Percentiles rank a stretch among this genome's conserved stretches.
Conservation (phyloP, 2,113 vertebrate genomes). For the Pandion haliaetus region DNA sequence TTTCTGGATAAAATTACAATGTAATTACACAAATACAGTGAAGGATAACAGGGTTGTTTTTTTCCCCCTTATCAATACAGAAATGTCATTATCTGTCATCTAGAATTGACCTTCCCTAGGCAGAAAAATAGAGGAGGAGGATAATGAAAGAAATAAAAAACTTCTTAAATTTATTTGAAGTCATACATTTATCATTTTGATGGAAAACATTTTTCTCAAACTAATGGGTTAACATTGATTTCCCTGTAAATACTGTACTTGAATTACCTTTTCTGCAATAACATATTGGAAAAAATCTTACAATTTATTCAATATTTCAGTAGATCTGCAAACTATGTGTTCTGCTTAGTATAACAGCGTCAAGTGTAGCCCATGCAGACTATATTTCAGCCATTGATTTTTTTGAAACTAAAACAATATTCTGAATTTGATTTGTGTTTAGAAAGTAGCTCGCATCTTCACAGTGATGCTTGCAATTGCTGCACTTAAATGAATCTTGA, state of each 20-base stretch:
- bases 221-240: constrained; percentile 20
- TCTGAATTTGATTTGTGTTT: background rate
- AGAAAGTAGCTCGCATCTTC: background rate
- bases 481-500: background rate
- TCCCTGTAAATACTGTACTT: background rate
- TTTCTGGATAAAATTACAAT: background rate
- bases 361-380: background rate
- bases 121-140: background rate
- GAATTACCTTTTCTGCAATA: background rate
- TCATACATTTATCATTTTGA: background rate
- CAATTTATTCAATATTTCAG: background rate
- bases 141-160: background rate
- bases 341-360: background rate
- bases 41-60: background rate
- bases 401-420: background rate
- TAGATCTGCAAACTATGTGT: background rate
- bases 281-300: constrained; percentile 1
- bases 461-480: background rate
- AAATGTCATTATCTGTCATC: background rate
- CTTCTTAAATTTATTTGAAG: background rate
- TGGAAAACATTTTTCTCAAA: background rate
- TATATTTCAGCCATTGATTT: background rate
- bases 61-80: background rate
- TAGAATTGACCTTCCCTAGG: background rate
- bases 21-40: background rate